A percentile compares a stretch with the other conserved stretches of the same genome.
Conservation (phyloP, 2,113 vertebrate species). For the Eudyptes chrysolophus region DNA sequence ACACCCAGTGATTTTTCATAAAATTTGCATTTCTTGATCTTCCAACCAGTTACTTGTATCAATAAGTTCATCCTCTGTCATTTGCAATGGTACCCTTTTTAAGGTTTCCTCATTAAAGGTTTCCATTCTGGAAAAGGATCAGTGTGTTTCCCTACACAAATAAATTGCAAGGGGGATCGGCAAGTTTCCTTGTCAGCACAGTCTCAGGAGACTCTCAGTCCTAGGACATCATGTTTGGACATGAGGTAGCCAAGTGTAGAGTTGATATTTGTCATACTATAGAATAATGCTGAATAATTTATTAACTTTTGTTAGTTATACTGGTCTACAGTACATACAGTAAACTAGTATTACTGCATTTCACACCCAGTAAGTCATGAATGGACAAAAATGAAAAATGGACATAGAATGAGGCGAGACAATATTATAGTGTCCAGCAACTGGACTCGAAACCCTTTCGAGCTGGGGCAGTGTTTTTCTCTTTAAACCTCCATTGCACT, state of each 20-base stretch:
- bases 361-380: background rate
- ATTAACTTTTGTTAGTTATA: constrained; percentile 27
- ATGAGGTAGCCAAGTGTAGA: constrained; percentile 8
- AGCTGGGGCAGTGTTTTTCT: background rate
- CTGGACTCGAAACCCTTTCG: background rate
- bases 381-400: background rate
- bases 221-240: background rate
- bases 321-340: background rate
- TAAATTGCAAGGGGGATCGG: background rate
- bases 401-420: background rate
- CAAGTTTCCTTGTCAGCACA: constrained; percentile 29
- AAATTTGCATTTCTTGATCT: background rate
- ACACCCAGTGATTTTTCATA: background rate
- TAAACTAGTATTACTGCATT: background rate
- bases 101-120: background rate
- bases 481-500: background rate
- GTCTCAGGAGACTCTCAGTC: background rate
- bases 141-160: constrained; percentile 12
- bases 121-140: constrained; percentile 23
- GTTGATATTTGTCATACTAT: background rate
- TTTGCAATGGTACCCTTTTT: background rate
- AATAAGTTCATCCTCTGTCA: constrained; percentile 27
- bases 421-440: background rate
- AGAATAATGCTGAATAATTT: background rate
- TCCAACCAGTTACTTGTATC: constrained; percentile 6